Evolutionary conservation across 1,140 invertebrate species (phyloP).

Genomic region (Sycobia sp.): DNA sequence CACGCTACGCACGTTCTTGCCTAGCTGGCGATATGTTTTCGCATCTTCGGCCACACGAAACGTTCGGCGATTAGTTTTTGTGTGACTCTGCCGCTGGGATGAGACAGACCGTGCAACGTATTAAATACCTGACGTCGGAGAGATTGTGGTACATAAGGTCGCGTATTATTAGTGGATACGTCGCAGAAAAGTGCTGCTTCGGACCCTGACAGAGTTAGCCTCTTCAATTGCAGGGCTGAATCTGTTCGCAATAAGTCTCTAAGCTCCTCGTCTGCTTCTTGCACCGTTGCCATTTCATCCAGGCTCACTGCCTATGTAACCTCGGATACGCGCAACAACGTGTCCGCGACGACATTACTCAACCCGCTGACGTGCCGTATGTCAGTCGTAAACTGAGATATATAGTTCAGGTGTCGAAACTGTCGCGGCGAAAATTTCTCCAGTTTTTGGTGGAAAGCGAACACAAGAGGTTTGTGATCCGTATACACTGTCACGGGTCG

Average conservation of each 20-base stretch:
- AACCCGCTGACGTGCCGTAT: not conserved
- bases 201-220: not conserved
- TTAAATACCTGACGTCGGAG: not conserved
- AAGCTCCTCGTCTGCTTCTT: too few relatives aligned
- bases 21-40: constrained; percentile 13
- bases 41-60: constrained; percentile 30
- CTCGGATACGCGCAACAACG: not conserved
- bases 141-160: not conserved
- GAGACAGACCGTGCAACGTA: not conserved
- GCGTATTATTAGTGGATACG: not conserved
- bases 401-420: constrained; percentile 5
- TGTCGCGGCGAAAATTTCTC: constrained; percentile 14
- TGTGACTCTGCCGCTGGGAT: not conserved
- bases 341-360: constrained; percentile 15
- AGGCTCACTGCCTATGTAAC: not conserved
- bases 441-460: constrained; percentile 31
- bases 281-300: too few relatives aligned
- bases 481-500: constrained; percentile 31
- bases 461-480: constrained; percentile 42
- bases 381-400: constrained; percentile 4
- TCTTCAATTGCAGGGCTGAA: not conserved
- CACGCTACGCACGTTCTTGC: constrained; percentile 18
- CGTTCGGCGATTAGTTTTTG: not conserved
- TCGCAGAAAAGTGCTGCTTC: not conserved
- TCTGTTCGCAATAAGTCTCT: too few relatives aligned